phyloP scores from a whole-genome alignment of 2,888 invertebrate species.

The Volucella zonaria region DNA sequence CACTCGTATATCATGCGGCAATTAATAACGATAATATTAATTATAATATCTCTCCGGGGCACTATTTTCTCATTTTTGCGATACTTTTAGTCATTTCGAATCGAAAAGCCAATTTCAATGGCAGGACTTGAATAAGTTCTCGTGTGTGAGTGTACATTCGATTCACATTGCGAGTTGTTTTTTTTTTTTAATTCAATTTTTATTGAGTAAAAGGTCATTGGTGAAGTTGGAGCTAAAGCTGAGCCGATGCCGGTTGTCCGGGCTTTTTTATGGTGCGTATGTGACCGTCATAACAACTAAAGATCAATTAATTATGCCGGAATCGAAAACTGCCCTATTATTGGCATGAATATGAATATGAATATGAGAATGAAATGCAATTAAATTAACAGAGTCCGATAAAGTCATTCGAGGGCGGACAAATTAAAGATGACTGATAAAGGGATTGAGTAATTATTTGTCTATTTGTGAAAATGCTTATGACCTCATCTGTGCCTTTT shows the following conservation, averaged over 20 bases:
- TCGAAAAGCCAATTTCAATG: conserved; percentile 50
- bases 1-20: conserved; percentile 59
- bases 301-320: conserved; percentile 72
- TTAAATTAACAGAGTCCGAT: conserved; percentile 38
- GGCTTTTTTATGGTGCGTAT: conserved; percentile 13
- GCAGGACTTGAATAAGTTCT: conserved; percentile 32
- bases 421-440: conserved; percentile 42
- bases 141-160: conserved; percentile 52
- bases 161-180: conserved; percentile 53
- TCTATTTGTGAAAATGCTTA: conserved; percentile 34
- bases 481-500: conserved; percentile 12
- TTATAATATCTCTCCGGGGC: conserved; percentile 70
- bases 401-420: conserved; percentile 8
- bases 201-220: conserved; percentile 30
- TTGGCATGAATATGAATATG: conserved; percentile 53
- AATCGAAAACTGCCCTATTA: conserved; percentile 64
- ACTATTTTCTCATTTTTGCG: conserved; percentile 54
- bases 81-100: conserved; percentile 54
- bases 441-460: conserved; percentile 44
- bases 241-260: background rate
- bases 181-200: conserved; percentile 13
- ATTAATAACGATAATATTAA: conserved; percentile 74
- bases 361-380: conserved; percentile 48
- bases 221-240: background rate
- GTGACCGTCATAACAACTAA: conserved; percentile 61